Evolutionary conservation across 2,888 invertebrate species (phyloP).

Genomic region (Plusia festucae): DNA sequence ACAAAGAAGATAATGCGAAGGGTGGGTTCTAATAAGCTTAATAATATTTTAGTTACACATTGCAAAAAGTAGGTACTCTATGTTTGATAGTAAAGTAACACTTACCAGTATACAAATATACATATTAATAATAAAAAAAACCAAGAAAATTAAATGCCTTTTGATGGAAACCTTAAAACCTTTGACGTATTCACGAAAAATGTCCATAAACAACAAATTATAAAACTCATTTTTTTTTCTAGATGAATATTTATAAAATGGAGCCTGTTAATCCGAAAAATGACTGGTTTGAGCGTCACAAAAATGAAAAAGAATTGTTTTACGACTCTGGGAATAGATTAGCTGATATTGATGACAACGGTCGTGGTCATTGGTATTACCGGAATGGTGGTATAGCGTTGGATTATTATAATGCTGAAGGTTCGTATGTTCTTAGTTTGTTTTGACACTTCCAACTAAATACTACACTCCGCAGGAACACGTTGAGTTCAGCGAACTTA

Average conservation of each 20-base stretch:
- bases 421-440: slow-evolving; percentile 44
- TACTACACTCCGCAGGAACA: no score
- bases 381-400: slow-evolving; percentile 72
- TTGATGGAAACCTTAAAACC: no score
- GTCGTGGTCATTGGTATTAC: slow-evolving; percentile 71
- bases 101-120: no score
- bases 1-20: slow-evolving; percentile 67
- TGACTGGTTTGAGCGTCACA: slow-evolving; percentile 72
- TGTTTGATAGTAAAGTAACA: no score
- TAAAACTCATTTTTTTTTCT: slow-evolving; percentile 7
- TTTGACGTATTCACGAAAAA: no score
- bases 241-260: slow-evolving; percentile 79
- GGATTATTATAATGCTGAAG: slow-evolving; percentile 67
- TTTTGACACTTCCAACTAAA: neutral
- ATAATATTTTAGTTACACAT: neutral
- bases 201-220: no score
- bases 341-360: slow-evolving; percentile 65
- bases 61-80: no score
- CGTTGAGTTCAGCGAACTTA: no score
- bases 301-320: slow-evolving; percentile 44
- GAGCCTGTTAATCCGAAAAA: slow-evolving; percentile 58
- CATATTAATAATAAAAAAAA: no score
- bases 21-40: slow-evolving; percentile 50
- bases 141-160: no score
- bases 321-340: slow-evolving; percentile 70